A percentile compares a stretch with the other conserved stretches of the same genome.
phyloP scores from a whole-genome alignment of 2,888 invertebrate species.

The Augiades crinisus region DNA sequence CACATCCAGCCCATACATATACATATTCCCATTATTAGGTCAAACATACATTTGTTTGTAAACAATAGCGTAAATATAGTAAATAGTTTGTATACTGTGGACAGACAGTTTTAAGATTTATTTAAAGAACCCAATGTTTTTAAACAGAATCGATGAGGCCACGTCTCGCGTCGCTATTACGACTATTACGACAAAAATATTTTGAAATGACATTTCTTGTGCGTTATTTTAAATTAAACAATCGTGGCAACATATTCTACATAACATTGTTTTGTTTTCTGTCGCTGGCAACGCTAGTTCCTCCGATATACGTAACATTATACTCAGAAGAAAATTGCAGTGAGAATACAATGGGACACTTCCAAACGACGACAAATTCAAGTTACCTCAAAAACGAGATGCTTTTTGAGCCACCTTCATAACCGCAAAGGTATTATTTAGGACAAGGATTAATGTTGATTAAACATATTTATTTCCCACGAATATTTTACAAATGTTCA shows the following conservation, averaged over 20 bases:
- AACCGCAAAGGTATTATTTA: no score
- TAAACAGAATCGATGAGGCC: conserved; percentile 1
- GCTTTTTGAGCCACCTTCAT: conserved; percentile 29
- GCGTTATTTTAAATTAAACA: conserved; percentile 23
- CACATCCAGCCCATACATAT: no score
- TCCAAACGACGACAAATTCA: conserved; percentile 39
- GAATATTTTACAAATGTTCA: no score
- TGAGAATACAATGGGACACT: conserved; percentile 55
- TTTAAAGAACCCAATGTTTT: background rate
- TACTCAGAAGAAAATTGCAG: conserved; percentile 43
- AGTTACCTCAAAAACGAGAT: conserved; percentile 26
- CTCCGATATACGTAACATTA: conserved; percentile 56
- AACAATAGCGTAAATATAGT: no score
- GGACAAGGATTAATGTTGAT: no score
- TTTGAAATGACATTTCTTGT: conserved; percentile 29
- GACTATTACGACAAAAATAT: background rate
- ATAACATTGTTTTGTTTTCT: conserved; percentile 47
- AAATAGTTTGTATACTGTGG: no score
- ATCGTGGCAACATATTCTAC: conserved; percentile 37
- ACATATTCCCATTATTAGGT: no score
- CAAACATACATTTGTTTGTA: no score
- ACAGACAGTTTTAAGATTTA: no score
- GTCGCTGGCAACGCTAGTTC: conserved; percentile 50
- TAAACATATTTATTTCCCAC: no score
- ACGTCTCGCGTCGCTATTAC: background rate